Evolutionary conservation across 2,888 invertebrate species (phyloP).

Genomic region (Lithophane semibrunnea): DNA sequence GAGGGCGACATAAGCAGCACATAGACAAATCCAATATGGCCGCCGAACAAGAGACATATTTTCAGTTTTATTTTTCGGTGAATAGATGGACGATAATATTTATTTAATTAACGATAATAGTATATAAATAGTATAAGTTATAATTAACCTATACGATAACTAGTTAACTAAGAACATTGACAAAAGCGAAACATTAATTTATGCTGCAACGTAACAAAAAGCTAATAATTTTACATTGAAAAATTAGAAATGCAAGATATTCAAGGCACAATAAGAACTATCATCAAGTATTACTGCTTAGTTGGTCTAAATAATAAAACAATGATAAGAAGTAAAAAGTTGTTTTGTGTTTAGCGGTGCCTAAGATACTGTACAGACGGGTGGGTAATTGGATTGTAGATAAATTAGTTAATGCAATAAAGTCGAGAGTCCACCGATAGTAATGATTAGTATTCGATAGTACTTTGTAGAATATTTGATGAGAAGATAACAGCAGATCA

Average conservation of each 20-base stretch:
- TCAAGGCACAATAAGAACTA: slow-evolving; percentile 1
- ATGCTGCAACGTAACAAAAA: slow-evolving; percentile 38
- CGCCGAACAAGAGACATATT: slow-evolving; percentile 54
- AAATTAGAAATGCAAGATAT: slow-evolving; percentile 11
- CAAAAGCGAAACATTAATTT: slow-evolving; percentile 29
- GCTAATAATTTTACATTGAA: slow-evolving; percentile 1
- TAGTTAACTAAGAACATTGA: slow-evolving; percentile 29
- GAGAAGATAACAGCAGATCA: slow-evolving; percentile 23
- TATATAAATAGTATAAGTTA: neutral
- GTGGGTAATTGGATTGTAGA: slow-evolving; percentile 27
- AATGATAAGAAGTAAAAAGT: slow-evolving; percentile 36
- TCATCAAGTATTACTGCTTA: neutral
- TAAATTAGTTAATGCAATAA: slow-evolving; percentile 37
- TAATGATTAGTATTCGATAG: slow-evolving; percentile 30
- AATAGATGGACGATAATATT: slow-evolving; percentile 9
- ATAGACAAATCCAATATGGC: slow-evolving; percentile 83
- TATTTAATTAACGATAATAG: neutral
- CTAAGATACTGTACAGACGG: slow-evolving; percentile 28
- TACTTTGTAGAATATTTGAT: slow-evolving; percentile 21
- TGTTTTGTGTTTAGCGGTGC: slow-evolving; percentile 32
- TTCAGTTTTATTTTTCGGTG: neutral
- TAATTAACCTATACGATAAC: neutral
- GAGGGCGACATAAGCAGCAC: slow-evolving; percentile 73
- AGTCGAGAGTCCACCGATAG: slow-evolving; percentile 33
- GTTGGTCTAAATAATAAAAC: slow-evolving; percentile 24